phyloP scores from a whole-genome alignment of 2,888 invertebrate genomes.

The Nemotelus nigrinus region DNA sequence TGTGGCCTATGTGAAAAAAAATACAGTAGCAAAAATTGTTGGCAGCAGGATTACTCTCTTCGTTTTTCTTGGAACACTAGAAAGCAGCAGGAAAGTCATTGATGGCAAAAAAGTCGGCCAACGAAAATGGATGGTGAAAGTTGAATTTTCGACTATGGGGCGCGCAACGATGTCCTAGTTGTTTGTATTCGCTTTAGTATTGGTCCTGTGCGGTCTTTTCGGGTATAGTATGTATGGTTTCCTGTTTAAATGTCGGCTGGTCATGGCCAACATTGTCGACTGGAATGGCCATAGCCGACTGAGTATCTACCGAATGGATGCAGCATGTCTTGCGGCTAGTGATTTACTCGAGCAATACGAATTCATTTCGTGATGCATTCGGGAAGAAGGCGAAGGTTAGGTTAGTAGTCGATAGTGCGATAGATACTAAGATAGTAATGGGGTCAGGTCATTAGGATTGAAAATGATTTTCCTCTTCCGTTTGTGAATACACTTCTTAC shows the following conservation, averaged over 20 bases:
- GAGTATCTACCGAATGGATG: neutral
- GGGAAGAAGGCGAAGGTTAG: neutral
- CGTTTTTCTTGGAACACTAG: conserved; percentile 2
- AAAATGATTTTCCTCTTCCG: conserved; percentile 33
- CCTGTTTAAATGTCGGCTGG: conserved; percentile 8
- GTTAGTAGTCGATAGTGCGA: neutral
- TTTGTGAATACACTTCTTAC: neutral
- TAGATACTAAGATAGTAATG: neutral
- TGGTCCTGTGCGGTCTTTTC: too few species aligned
- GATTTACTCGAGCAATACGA: conserved; percentile 25
- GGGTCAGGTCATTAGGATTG: conserved; percentile 25
- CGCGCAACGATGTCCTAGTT: neutral
- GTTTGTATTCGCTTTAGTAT: neutral
- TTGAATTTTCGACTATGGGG: conserved; percentile 12
- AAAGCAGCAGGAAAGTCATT: conserved; percentile 10
- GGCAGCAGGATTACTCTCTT: conserved; percentile 24
- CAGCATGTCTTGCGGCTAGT: conserved; percentile 21
- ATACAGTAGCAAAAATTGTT: conserved; percentile 3
- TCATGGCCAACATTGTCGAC: conserved; percentile 26
- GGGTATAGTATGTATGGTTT: neutral
- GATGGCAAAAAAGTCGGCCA: conserved; percentile 16
- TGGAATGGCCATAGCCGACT: neutral
- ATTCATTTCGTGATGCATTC: conserved; percentile 31
- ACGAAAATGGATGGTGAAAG: conserved; percentile 39
- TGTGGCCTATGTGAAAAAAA: neutral